Evolutionary conservation across 2,797 vertebrate species (phyloP), one percentile per base, ranked within the genome.

Genomic region (Danio jaintianensis): DNA sequence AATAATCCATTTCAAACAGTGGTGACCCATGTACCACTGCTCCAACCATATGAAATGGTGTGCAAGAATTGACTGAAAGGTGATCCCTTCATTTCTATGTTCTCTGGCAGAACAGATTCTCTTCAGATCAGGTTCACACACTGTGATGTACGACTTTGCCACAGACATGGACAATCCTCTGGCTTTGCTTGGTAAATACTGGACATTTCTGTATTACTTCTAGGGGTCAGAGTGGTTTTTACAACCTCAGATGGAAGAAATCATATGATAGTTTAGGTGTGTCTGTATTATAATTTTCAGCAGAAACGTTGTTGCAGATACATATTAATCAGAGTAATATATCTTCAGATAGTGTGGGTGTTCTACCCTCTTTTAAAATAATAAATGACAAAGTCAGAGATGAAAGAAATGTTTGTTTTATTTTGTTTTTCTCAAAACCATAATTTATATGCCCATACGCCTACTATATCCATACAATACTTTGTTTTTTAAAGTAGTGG

Each of bases 121-220:
- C 53, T 78, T 53, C 80, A 73, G 81, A 89, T 91, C 92, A 90
- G 90, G 92, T 94, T 93, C 90, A 92, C 89, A 85, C 80, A 87
- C 59, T 62, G 58, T 89, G 86, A 87, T 82, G 79, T 82, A 69
- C 74, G 70, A 50, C 71, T 78, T 56, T 70, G 75, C 75, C 71
- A 76, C 63, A 50, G 20, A 55, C 69, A 43, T 47, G 15, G n/a
- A 73, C 77, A n/a, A 40, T 40, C 80, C 63, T 36, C 61, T 81
- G 79, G 75, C 82, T 82, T 72, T 76, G 78, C 75, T 61, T 55
- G 52, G 75, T 81, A 82, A 86, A 86, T 84, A 83, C 63, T 68
- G 29, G 53, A 20, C 70, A 79, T 58, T 64, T 74, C 77, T 78
- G 66, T 67, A 71, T 79, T 82, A 76, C 61, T 78, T 78, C 43